phyloP scores from a whole-genome alignment of 2,888 invertebrate genomes.

The Aspidiotus destructor region DNA sequence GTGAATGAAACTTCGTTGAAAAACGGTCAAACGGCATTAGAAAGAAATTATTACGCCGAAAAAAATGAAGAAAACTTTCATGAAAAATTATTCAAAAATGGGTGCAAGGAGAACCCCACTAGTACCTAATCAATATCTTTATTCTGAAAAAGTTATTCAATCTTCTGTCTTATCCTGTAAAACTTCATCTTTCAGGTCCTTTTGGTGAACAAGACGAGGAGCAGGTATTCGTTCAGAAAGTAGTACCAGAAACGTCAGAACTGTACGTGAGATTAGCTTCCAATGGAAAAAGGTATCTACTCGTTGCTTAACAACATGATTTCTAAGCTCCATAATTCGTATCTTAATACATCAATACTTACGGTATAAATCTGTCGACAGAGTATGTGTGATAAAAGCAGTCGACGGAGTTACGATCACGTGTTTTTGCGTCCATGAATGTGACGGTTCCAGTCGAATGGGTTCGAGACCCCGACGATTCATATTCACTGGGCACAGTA shows the following conservation, averaged over 20 bases:
- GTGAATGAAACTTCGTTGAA: no score
- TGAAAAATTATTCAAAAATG: no score
- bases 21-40: no score
- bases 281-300: constrained; percentile 70
- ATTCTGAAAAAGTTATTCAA: no score
- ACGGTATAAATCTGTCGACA: constrained; percentile 40
- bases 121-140: no score
- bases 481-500: constrained; percentile 84
- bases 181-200: constrained; percentile 53
- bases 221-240: constrained; percentile 95
- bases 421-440: constrained; percentile 93
- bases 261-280: constrained; percentile 89
- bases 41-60: no score
- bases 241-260: constrained; percentile 93
- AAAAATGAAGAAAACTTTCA: no score
- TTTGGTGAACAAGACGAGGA: constrained; percentile 98
- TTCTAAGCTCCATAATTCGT: no score
- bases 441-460: constrained; percentile 90
- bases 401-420: constrained; percentile 90
- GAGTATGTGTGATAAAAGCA: constrained; percentile 88
- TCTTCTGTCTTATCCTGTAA: no score
- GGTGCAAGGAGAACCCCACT: no score
- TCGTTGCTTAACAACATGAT: not conserved
- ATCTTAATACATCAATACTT: no score
- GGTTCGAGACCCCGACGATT: constrained; percentile 77